Evolutionary conservation across 2,113 vertebrate genomes (phyloP).

Genomic region (Vulpes vulpes): DNA sequence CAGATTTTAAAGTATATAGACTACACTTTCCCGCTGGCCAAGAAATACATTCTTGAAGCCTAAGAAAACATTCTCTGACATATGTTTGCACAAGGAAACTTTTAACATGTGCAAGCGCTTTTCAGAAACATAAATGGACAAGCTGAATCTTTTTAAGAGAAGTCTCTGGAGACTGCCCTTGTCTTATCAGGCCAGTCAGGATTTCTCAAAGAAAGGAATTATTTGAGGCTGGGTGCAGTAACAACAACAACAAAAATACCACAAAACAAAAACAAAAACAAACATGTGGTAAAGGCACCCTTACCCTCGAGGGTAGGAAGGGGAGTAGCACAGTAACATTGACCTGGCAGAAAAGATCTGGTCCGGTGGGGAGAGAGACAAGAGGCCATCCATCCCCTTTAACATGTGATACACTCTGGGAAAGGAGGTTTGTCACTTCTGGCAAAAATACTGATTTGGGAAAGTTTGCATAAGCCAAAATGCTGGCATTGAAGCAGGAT

Average conservation of each 20-base stretch:
- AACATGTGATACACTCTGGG: slow-evolving; percentile 50
- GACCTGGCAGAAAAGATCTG: not conserved
- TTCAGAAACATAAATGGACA: slow-evolving; percentile 61
- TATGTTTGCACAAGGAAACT: slow-evolving; percentile 56
- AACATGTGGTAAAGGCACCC: not conserved
- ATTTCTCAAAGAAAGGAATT: not conserved
- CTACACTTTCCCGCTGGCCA: slow-evolving; percentile 63
- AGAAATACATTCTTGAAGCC: slow-evolving; percentile 74
- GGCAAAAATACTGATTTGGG: slow-evolving; percentile 60
- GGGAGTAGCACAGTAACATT: not conserved
- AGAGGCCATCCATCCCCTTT: not conserved
- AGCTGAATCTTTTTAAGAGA: slow-evolving; percentile 42
- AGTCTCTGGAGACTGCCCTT: not conserved
- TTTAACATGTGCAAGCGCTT: slow-evolving; percentile 57
- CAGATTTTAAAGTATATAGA: slow-evolving; percentile 62
- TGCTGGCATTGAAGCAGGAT: not conserved
- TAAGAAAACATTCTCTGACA: slow-evolving; percentile 74
- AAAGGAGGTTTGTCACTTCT: slow-evolving; percentile 71
- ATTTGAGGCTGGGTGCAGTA: not conserved
- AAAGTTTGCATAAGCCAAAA: slow-evolving; percentile 66
- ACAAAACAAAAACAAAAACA: not conserved
- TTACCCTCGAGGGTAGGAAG: not conserved
- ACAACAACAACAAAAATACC: not conserved
- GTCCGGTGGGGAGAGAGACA: not conserved
- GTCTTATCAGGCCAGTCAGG: slow-evolving; percentile 3